Evolutionary conservation across 2,888 invertebrate species (phyloP), one percentile per base, ranked within the genome.

Genomic region (Bombylius major): DNA sequence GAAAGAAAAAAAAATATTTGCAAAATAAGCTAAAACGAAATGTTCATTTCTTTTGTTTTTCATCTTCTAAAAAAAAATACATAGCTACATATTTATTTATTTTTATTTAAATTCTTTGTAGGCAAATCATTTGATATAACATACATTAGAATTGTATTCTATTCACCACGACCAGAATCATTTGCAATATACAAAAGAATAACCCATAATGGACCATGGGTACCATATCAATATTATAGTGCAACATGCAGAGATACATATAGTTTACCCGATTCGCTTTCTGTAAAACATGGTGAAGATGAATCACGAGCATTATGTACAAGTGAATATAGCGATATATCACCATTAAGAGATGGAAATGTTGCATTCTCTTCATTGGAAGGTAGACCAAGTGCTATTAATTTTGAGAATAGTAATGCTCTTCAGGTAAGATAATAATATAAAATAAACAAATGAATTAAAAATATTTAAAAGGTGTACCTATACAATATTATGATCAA

Each of bases 81-180:
- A n/a, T n/a, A n/a, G n/a, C n/a, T n/a, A n/a, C n/a, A 23, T 23
- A 23, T 23, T 23, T 23, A 23, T 23, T 23, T 23, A 23, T 23
- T 23, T 23, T 23, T 23, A 23, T 23, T 23, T 23, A 23, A 23
- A 11, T 42, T 11, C 39, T 42, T 76, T 78, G 14, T 76, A 96
- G 97, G 88, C 44, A 99, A 98, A 76, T 84, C 95, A 0, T 98
- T 91, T 73, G 97, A 99, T 69, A 94, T 99, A 61, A 98, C 97
- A 0, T 99, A 98, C 73, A 87, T 99, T 33, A 81, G 94, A 54
- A 79, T 99, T 56, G 84, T 91, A 67, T 99, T 96, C 78, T 89
- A 92, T 68, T 95, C 96, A 1, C 94, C 96, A 0, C 80, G 98
- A 56, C 99, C 99, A 0, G 97, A 98, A 71, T 96, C 96, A 71